phyloP scores from a whole-genome alignment of 2,888 invertebrate species.

The Syrphus vitripennis region DNA sequence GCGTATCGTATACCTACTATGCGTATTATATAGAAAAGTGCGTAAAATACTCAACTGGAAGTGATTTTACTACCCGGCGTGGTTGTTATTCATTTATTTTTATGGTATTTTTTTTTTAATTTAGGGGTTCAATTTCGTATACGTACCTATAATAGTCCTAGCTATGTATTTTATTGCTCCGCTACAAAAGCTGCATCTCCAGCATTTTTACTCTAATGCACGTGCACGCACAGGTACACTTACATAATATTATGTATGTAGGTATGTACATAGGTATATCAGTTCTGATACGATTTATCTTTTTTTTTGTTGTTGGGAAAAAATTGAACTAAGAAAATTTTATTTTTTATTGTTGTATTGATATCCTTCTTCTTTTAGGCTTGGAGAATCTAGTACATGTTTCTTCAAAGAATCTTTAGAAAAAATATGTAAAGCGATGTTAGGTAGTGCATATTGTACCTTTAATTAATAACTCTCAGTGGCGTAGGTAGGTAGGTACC shows the following conservation, averaged over 20 bases:
- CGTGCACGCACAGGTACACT: conserved; percentile 24
- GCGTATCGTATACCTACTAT: not conserved
- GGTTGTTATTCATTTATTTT: conserved; percentile 29
- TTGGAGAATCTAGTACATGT: no score
- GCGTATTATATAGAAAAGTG: not conserved
- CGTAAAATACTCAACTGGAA: conserved; percentile 43
- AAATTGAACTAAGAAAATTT: no score
- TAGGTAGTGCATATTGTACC: no score
- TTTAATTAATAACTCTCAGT: no score
- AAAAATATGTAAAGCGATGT: no score
- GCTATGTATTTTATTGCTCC: not conserved
- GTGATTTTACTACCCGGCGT: conserved; percentile 36
- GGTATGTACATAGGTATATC: not conserved
- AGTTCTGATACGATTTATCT: conserved; percentile 44
- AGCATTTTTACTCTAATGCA: not conserved
- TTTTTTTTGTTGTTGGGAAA: conserved; percentile 3
- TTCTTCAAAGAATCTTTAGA: no score
- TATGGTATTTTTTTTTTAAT: conserved; percentile 16
- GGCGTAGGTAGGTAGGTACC: no score
- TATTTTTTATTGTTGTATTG: no score
- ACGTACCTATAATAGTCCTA: not conserved
- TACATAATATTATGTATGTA: not conserved
- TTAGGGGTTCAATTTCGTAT: conserved; percentile 20
- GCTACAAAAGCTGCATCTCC: not conserved
- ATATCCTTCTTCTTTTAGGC: no score